Evolutionary conservation across 2,797 vertebrate genomes (phyloP).

Genomic region (Phrynocephalus vlangalii): DNA sequence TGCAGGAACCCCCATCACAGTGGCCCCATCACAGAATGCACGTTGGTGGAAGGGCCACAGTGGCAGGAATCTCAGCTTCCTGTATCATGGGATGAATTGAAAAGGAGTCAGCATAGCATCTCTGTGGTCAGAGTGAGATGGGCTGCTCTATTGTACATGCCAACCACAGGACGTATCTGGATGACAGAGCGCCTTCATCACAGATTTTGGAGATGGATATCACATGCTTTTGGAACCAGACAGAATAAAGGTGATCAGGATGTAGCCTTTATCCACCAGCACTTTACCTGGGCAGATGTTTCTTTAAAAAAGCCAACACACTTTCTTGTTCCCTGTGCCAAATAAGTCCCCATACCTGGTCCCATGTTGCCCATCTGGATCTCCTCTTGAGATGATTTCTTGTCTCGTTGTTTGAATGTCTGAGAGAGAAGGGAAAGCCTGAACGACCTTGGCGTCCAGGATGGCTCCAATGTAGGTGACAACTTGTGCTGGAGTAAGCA

Average conservation of each 20-base stretch:
- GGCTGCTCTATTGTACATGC: neutral
- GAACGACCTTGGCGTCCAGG: too few species aligned
- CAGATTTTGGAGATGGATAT: neutral
- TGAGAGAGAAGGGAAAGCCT: too few species aligned
- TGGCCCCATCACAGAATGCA: too few species aligned
- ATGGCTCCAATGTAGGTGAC: too few species aligned
- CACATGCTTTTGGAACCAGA: neutral
- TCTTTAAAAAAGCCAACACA: neutral
- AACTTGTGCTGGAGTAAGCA: too few species aligned
- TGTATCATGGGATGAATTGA: neutral
- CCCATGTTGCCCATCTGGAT: conserved; percentile 95
- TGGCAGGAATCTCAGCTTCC: neutral
- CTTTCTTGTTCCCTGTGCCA: too few species aligned
- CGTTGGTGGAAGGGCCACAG: too few species aligned
- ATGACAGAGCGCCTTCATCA: neutral
- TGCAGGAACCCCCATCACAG: too few species aligned
- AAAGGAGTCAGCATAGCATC: neutral
- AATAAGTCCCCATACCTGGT: conserved; percentile 82
- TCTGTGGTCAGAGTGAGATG: neutral
- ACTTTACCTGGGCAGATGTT: fast-evolving
- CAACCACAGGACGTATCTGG: neutral
- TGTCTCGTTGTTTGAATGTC: conserved; percentile 66
- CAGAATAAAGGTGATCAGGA: neutral
- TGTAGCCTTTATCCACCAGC: neutral
- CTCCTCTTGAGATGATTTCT: conserved; percentile 90